A percentile compares a stretch with the other conserved stretches of the same genome.
Evolutionary conservation across 2,113 vertebrate genomes (phyloP).

Genomic region (Turdus rufiventris): DNA sequence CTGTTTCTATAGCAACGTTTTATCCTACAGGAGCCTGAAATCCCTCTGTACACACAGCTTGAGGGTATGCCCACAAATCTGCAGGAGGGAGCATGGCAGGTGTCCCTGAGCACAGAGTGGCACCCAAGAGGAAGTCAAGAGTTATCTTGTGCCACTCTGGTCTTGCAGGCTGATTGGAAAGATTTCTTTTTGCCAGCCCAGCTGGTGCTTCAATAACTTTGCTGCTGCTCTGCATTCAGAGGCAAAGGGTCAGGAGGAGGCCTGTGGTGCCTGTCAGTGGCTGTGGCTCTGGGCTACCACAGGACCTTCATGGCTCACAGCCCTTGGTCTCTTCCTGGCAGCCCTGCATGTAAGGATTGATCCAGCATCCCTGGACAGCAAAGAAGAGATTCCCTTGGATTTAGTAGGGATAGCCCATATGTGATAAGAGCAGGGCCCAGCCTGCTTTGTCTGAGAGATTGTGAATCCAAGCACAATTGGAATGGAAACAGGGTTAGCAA

Average conservation of each 20-base stretch:
- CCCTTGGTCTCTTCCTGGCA: background rate
- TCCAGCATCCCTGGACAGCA: background rate
- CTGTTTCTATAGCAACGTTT: slow-evolving; percentile 60
- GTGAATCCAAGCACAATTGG: background rate
- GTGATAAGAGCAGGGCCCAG: background rate
- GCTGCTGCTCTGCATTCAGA: background rate
- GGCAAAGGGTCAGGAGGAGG: background rate
- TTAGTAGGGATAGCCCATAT: background rate
- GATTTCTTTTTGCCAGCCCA: slow-evolving; percentile 10
- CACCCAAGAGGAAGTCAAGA: slow-evolving; percentile 5
- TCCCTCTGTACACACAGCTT: slow-evolving; percentile 39
- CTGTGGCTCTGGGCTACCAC: background rate
- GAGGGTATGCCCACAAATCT: slow-evolving; percentile 25
- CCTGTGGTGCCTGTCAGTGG: background rate
- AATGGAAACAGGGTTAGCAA: background rate
- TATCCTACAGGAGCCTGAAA: slow-evolving; percentile 45
- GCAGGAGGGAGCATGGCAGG: background rate
- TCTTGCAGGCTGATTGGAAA: slow-evolving; percentile 3
- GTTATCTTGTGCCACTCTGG: background rate
- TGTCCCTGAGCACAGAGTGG: background rate
- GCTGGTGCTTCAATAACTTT: slow-evolving; percentile 7
- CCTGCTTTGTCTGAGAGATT: background rate
- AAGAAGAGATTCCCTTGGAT: background rate
- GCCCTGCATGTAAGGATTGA: background rate
- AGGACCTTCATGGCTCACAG: background rate